Conservation (phyloP, 2,113 vertebrate species). For the Oncorhynchus clarkii region DNA sequence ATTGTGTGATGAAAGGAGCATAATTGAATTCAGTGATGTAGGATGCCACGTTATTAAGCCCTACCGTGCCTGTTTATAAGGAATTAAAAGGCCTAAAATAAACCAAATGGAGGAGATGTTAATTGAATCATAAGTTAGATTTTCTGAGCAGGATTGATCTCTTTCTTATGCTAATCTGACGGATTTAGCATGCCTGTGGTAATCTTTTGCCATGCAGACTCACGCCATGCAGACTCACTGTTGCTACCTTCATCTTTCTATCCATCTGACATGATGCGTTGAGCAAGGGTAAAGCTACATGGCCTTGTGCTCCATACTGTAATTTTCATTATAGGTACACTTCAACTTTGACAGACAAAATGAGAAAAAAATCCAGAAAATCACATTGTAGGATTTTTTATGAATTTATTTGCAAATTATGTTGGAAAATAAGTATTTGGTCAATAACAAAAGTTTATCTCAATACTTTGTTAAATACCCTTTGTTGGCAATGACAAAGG, state of each 20-base stretch:
- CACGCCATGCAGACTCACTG: not conserved
- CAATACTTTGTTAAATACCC: too few species aligned
- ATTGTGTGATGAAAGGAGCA: constrained; percentile 56
- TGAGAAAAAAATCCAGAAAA: too few species aligned
- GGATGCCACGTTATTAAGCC: constrained; percentile 34
- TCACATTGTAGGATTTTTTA: too few species aligned
- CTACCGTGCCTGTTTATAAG: constrained; percentile 6
- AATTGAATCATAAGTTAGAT: constrained; percentile 17
- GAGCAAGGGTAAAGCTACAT: not conserved
- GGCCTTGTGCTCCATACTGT: not conserved
- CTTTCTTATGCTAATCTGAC: not conserved
- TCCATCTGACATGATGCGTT: not conserved
- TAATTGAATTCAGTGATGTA: constrained; percentile 55
- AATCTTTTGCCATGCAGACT: not conserved
- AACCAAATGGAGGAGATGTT: constrained; percentile 16
- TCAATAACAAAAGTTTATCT: too few species aligned
- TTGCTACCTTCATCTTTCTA: not conserved
- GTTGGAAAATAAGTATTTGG: too few species aligned
- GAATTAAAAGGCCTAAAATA: constrained; percentile 7
- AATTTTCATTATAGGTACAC: too few species aligned
- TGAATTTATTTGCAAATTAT: too few species aligned
- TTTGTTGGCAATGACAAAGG: too few species aligned
- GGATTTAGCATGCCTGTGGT: not conserved
- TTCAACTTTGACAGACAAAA: too few species aligned
- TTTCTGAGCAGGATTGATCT: constrained; percentile 6